Evolutionary conservation across 2,797 vertebrate genomes (phyloP), one percentile per base, ranked within the genome.

Genomic region (Holocentrus rufus): DNA sequence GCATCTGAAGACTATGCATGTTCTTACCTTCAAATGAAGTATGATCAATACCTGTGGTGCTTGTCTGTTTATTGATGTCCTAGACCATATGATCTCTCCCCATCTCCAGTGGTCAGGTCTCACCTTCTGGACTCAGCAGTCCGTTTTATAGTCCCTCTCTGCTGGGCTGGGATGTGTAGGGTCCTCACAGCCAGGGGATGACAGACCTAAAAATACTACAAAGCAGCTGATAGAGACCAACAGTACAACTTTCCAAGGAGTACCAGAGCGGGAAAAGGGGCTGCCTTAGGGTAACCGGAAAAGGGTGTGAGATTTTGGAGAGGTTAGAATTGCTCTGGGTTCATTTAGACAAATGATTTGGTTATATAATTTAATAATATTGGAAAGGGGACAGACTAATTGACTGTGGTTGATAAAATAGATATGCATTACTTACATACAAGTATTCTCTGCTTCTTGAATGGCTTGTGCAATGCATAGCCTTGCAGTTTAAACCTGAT

Each of bases 141-240:
- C 62, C n/a, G 54, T 72, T 83, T 64, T 68, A 82, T 66, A 77
- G 30, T 7, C 55, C 46, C 27, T 27, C 22, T 57, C 18, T 20
- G 23, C 13, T 13, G 53, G 65, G 44, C 72, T 79, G 64, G 46
- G 65, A 57, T 65, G 60, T 84, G 78, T 79, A 70, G 52, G 20
- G 25, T 30, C 65, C 23, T 55, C 67, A 69, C 22, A 42, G 46
- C 34, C 57, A 68, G 52, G 39, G 30, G 65, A 74, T 79, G 82
- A 91, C 80, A 88, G 83, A 50, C 74, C 89, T 90, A 88, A 88
- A 91, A 91, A 89, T 90, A 90, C 80, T 81, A 81, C 80, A 90
- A 81, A 86, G 83, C 78, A 81, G 74, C 71, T 83, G 80, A 82
- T 77, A 77, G 68, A 27, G 44, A 53, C 63, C 46, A 56, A 54